A percentile compares a stretch with the other conserved stretches of the same genome.
phyloP scores from a whole-genome alignment of 2,113 vertebrate species.

The Chaetodon trifascialis region DNA sequence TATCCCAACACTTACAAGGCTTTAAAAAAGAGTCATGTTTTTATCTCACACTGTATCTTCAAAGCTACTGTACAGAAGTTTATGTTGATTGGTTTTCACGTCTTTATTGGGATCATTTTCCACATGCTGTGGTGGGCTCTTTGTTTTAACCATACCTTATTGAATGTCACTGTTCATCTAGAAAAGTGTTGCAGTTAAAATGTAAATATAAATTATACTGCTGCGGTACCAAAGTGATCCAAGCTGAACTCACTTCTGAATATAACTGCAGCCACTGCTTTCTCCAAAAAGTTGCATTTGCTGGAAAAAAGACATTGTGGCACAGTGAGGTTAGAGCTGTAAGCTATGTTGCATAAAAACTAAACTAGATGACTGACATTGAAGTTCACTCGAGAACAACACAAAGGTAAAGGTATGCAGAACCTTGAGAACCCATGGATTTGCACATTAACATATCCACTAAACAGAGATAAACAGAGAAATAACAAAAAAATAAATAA shows the following conservation, averaged over 20 bases:
- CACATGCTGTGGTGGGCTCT: not conserved
- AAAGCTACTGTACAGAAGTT: not conserved
- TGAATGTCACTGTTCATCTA: conserved; percentile 2
- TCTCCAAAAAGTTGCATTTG: conserved; percentile 22
- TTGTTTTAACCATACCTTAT: not conserved
- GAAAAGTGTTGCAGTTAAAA: not conserved
- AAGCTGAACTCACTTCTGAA: conserved; percentile 18
- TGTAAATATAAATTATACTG: not conserved
- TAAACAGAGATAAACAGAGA: conserved; percentile 37
- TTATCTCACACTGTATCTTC: not conserved
- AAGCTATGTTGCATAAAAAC: conserved; percentile 8
- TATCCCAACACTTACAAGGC: not conserved
- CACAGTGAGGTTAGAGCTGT: conserved; percentile 39
- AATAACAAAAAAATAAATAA: conserved; percentile 49
- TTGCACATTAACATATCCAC: conserved; percentile 58
- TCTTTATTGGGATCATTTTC: not conserved
- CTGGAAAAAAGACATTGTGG: conserved; percentile 33
- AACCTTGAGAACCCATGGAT: conserved; percentile 63
- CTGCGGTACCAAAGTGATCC: not conserved
- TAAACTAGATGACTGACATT: conserved; percentile 26
- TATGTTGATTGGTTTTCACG: not conserved
- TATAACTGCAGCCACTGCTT: conserved; percentile 20
- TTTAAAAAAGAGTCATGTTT: too few relatives aligned
- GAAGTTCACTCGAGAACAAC: conserved; percentile 22
- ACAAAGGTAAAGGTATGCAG: conserved; percentile 49